Conservation (phyloP, 2,888 invertebrate species). For the Oligia latruncula region DNA sequence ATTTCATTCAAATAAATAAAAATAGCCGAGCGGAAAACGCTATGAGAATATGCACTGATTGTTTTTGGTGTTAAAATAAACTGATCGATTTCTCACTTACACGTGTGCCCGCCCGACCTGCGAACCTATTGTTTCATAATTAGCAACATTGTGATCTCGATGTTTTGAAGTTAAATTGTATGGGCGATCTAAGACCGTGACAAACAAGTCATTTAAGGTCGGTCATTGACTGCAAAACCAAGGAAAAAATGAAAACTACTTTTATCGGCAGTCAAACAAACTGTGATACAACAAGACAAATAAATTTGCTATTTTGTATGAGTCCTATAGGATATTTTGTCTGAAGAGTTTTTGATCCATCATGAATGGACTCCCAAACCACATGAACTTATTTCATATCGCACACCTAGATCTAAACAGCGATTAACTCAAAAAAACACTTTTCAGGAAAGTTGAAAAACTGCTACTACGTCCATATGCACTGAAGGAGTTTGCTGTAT, state of each 20-base stretch:
- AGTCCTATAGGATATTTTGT: background rate
- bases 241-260: slow-evolving; percentile 11
- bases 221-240: slow-evolving; percentile 43
- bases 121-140: slow-evolving; percentile 12
- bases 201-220: slow-evolving; percentile 47
- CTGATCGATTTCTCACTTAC: slow-evolving; percentile 26
- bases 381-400: slow-evolving; percentile 6
- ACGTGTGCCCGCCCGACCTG: slow-evolving; percentile 18
- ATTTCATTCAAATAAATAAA: slow-evolving; percentile 32
- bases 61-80: slow-evolving; percentile 37
- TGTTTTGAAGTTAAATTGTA: slow-evolving; percentile 43
- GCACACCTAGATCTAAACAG: too few relatives aligned
- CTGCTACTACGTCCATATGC: too few relatives aligned
- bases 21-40: slow-evolving; percentile 9
- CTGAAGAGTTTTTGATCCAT: background rate
- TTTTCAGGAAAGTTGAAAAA: too few relatives aligned
- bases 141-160: slow-evolving; percentile 16
- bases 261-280: slow-evolving; percentile 9
- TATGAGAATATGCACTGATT: slow-evolving; percentile 16
- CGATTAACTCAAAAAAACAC: too few relatives aligned
- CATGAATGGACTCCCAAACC: background rate
- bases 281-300: background rate
- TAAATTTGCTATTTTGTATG: slow-evolving; percentile 8
- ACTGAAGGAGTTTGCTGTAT: too few relatives aligned
- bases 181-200: slow-evolving; percentile 5